A percentile compares a stretch with the other conserved stretches of the same genome.
Evolutionary conservation across 2,888 invertebrate species (phyloP).

Genomic region (Nephrotoma appendiculata): DNA sequence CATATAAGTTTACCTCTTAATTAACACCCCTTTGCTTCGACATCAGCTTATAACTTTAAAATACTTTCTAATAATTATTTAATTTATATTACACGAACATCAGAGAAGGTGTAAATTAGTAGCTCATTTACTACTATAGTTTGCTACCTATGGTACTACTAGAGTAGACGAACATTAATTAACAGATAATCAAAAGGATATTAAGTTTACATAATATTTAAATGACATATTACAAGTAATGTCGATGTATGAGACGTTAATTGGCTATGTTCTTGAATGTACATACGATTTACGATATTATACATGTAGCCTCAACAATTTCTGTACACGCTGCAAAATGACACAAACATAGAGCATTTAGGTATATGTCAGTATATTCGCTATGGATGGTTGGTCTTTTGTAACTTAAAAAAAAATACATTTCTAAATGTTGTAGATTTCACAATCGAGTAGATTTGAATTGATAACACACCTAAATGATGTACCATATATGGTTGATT

Average conservation of each 20-base stretch:
- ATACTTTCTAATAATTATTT: neutral
- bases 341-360: neutral
- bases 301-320: neutral
- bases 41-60: neutral
- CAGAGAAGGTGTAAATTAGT: neutral
- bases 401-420: neutral
- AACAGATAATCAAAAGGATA: neutral
- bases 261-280: neutral
- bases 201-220: neutral
- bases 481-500: neutral
- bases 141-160: too few relatives aligned
- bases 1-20: neutral
- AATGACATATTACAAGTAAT: neutral
- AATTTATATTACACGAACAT: neutral
- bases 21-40: neutral
- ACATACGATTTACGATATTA: neutral
- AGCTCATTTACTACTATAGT: too few relatives aligned
- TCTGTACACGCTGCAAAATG: neutral
- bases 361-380: neutral
- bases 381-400: neutral
- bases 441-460: neutral
- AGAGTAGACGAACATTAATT: too few relatives aligned
- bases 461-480: neutral
- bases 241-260: neutral
- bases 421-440: neutral